phyloP scores from a whole-genome alignment of 2,113 vertebrate genomes.

The Alces alces region DNA sequence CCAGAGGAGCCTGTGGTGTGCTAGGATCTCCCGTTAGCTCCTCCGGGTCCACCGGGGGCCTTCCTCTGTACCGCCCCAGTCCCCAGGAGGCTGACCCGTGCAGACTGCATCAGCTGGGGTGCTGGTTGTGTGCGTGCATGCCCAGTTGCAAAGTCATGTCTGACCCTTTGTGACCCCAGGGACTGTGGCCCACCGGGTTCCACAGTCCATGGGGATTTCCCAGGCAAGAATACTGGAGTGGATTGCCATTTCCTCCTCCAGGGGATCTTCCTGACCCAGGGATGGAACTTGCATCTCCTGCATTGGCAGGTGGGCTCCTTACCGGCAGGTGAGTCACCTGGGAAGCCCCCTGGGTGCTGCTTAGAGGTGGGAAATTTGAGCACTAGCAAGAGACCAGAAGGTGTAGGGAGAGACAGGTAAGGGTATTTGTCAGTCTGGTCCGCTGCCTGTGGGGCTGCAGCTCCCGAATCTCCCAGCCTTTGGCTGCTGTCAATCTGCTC shows the following conservation, averaged over 20 bases:
- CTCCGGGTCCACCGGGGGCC: accelerated
- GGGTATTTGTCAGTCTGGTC: neutral
- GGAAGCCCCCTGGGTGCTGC: neutral
- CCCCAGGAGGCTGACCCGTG: neutral
- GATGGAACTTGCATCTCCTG: neutral
- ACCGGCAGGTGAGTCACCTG: neutral
- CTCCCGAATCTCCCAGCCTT: neutral
- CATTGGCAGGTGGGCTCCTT: neutral
- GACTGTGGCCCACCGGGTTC: neutral
- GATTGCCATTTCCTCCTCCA: neutral
- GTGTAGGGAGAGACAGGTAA: neutral
- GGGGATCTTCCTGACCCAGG: neutral
- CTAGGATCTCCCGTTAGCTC: neutral
- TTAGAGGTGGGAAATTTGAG: neutral
- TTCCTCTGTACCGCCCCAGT: neutral
- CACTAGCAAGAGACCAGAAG: neutral
- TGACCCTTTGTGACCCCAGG: neutral
- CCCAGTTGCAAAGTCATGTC: accelerated
- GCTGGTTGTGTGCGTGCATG: neutral
- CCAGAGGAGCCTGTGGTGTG: neutral
- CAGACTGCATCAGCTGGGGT: neutral
- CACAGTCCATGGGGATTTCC: neutral
- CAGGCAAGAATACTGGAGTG: neutral
- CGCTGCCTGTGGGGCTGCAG: neutral
- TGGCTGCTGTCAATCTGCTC: neutral